Base-by-base conservation (phyloP, 2,888 invertebrate species). In the Orchestes rusci region DNA sequence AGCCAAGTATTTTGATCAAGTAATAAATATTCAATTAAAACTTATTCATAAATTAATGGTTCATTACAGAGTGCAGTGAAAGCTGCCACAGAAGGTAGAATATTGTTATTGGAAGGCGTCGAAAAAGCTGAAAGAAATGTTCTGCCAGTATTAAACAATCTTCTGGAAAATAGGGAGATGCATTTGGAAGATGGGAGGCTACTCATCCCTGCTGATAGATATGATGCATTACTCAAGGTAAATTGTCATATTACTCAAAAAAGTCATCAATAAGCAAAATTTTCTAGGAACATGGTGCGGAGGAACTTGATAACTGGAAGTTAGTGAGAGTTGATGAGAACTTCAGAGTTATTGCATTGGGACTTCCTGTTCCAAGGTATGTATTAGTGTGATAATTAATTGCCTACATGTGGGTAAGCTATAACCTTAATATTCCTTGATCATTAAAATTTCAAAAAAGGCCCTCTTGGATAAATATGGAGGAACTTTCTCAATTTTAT, bases 71-170 rank as follows among this genome's bases (percentile, higher is more conserved):
- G 91, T 68, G 96, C 96, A 10, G 95, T 97, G 0, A 76, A 87
- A 52, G 96, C 96, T 15, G 96, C 96, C 0, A 72, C 80, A 2
- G 75, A 91, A 69, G 96, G 96, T 0, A 75, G 95, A 34, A 77
- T 95, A 8, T 73, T 97, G 12, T 76, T 97, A 2, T 72, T 97
- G 43, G 96, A 97, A 68, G 97, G 96, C 2, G 91, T 97, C 43
- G 96, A 97, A 72, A 95, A 96, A 65, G 94, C 95, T 0, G 97
- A 97, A 66, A 75, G 96, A 36, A 97, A 97, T 73, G 96, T 97
- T 30, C 71, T 97, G 48, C 96, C 96, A 23, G 88, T 97, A 35
- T 72, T 97, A 29, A 97, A 97, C 69, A 97, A 97, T 71, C 73
- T 97, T 41, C 71, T 97, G 39, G 96, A 97, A 70, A 97, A 97